Evolutionary conservation across 2,113 vertebrate genomes (phyloP), one percentile per base, ranked within the genome.

Genomic region (Xiphorhynchus elegans): DNA sequence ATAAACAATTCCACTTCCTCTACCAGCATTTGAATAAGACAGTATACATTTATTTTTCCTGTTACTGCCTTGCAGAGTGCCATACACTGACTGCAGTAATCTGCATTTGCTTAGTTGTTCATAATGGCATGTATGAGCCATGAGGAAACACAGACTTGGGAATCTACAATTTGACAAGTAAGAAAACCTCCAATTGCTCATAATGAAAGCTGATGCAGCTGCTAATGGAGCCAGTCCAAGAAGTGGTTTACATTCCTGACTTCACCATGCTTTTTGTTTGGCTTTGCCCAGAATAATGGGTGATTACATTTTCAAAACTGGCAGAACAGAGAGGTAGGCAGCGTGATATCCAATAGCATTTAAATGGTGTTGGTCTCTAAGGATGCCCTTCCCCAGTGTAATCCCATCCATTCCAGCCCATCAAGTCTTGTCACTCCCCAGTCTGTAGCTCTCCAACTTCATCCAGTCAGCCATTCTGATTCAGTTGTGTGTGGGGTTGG

Each of bases 61-160:
- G 18, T 64, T 73, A 44, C 49, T 87, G 74, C 78, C 70, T 85
- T 85, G 58, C 42, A 85, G 87, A 93, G 84, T 75, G 82, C 67
- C 2, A 2, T 16, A 13, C 17, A 24, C 49, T 17, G 63, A 16
- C 46, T 86, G 75, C 75, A 86, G 75, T 6, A 29, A 47, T 63
- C 86, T 89, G 79, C 0, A 0, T 66, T 87, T 74, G 35, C 76
- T 85, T 66, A 83, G 33, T 75, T 26, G 1, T 67, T 88, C 75
- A 23, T 0, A 0, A 9, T 62, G 87, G 37, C 82, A 85, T 66
- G 17, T 8, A 26, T 2, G 19, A 76, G 33, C 28, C 0, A 1
- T n/a, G 56, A 78, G 59, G 60, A 39, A 90, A 77, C 62, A 31
- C 62, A 77, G 79, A 33, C 46, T 50, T 70, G 76, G 67, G 55